Percentiles rank a stretch among this genome's conserved stretches.
phyloP scores from a whole-genome alignment of 2,888 invertebrate genomes.

The Philonicus albiceps region DNA sequence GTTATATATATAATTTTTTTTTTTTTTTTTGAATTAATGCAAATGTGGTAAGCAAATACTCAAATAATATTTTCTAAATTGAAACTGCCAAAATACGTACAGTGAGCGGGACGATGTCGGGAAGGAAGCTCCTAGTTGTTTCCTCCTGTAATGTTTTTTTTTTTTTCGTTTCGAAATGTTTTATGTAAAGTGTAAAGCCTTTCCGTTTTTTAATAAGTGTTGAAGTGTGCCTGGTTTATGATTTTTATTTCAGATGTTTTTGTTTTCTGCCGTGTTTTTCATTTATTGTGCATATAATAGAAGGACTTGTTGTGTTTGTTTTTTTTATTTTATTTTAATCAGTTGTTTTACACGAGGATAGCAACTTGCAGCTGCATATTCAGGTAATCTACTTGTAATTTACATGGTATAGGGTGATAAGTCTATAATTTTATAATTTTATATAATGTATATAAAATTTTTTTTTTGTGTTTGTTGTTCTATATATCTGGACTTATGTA shows the following conservation, averaged over 20 bases:
- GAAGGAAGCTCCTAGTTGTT: conserved; percentile 37
- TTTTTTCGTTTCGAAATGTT: conserved; percentile 28
- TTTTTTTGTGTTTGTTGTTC: background rate
- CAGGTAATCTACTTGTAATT: conserved; percentile 18
- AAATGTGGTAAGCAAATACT: conserved; percentile 34
- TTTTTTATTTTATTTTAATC: too few species aligned
- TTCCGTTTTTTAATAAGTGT: background rate
- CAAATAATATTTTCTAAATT: conserved; percentile 13
- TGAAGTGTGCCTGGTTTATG: background rate
- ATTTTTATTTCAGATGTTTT: background rate
- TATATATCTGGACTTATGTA: background rate
- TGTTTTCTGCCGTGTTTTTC: background rate
- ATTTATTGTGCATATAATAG: background rate
- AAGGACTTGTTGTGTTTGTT: background rate
- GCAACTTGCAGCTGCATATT: conserved; percentile 25
- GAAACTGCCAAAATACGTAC: conserved; percentile 41
- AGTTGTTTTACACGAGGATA: conserved; percentile 20
- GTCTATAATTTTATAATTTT: background rate
- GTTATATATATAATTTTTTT: background rate
- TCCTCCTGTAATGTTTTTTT: conserved; percentile 40
- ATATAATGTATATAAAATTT: background rate
- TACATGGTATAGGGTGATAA: background rate
- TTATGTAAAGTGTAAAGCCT: conserved; percentile 23
- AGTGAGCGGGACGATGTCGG: conserved; percentile 36
- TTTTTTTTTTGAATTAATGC: background rate